Percentiles rank a stretch among this genome's conserved stretches.
Conservation (phyloP, 2,113 vertebrate genomes). For the Psophia crepitans region DNA sequence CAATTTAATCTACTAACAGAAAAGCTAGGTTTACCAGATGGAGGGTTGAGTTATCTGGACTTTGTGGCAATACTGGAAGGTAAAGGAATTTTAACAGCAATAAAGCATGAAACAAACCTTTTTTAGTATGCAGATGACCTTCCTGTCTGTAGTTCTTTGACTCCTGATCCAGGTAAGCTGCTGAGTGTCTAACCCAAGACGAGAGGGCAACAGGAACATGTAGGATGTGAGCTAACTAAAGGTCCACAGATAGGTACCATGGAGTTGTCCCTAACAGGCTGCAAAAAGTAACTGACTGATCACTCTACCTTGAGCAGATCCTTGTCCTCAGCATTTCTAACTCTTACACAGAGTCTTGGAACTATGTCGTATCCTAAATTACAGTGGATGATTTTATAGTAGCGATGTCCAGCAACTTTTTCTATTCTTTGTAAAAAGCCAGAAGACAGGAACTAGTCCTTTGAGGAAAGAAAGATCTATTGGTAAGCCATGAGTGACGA, state of each 20-base stretch:
- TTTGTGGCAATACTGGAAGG: constrained; percentile 63
- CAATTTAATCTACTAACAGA: constrained; percentile 37
- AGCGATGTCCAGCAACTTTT: neutral
- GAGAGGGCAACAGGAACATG: neutral
- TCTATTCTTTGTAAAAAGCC: neutral
- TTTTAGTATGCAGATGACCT: neutral
- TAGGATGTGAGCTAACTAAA: neutral
- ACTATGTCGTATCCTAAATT: neutral
- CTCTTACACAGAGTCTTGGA: neutral
- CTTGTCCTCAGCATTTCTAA: neutral
- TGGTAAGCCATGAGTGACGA: neutral
- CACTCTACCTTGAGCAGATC: neutral
- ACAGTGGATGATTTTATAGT: neutral
- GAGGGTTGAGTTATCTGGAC: constrained; percentile 49
- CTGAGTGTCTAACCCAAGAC: neutral
- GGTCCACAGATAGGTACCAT: neutral
- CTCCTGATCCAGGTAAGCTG: neutral
- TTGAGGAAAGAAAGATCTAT: neutral
- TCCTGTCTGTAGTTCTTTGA: neutral
- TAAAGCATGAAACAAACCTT: neutral
- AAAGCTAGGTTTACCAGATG: constrained; percentile 39
- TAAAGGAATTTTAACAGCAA: neutral
- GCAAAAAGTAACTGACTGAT: neutral
- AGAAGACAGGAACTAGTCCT: neutral
- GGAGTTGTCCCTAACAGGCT: neutral